Evolutionary conservation across 2,888 invertebrate genomes (phyloP).

Genomic region (Monochamus alternatus): DNA sequence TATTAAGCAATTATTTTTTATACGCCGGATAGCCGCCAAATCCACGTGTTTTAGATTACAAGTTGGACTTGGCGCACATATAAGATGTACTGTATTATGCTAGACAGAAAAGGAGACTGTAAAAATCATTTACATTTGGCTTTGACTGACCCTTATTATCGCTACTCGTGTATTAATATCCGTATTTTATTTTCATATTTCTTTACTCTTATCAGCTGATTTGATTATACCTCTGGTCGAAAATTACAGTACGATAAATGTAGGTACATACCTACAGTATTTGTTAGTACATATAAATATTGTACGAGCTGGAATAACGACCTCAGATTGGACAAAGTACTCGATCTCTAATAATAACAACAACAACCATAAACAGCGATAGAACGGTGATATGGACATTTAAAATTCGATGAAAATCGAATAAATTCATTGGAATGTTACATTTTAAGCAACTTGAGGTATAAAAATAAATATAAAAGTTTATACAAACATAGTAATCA

Average conservation of each 20-base stretch:
- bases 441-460: too few species aligned
- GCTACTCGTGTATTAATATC: constrained; percentile 5
- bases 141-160: constrained; percentile 13
- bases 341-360: constrained; percentile 28
- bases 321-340: constrained; percentile 34
- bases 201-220: constrained; percentile 2
- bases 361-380: constrained; percentile 14
- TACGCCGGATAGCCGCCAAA: too few species aligned
- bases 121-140: constrained; percentile 16
- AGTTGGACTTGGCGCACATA: too few species aligned
- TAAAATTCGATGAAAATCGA: constrained; percentile 18
- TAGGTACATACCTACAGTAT: constrained; percentile 20
- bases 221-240: background rate
- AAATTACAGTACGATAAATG: constrained; percentile 20
- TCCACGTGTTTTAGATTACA: too few species aligned
- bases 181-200: constrained; percentile 22
- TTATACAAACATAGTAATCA: too few species aligned
- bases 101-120: background rate
- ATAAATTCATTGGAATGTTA: too few species aligned
- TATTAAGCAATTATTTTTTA: too few species aligned
- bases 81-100: too few species aligned
- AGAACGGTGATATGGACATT: constrained; percentile 14
- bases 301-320: constrained; percentile 27
- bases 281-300: constrained; percentile 11
- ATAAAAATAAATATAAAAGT: too few species aligned